Percentiles rank a stretch among this genome's conserved stretches.
phyloP scores from a whole-genome alignment of 2,888 invertebrate species.

The Pachliopta kotzebuea region DNA sequence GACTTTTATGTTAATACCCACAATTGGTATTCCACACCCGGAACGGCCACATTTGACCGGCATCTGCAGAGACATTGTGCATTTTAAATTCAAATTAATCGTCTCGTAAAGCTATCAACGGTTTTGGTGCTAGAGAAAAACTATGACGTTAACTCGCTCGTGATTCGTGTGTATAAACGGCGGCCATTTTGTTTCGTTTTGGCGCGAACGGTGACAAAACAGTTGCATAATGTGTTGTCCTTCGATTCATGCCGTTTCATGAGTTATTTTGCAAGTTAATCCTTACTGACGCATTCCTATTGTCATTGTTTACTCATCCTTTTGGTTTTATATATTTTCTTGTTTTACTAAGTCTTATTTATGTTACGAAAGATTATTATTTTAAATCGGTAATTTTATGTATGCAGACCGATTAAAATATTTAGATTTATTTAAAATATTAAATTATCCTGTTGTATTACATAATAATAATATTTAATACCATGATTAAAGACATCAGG shows the following conservation, averaged over 20 bases:
- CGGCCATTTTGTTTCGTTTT: constrained; percentile 65
- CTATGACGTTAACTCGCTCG: constrained; percentile 63
- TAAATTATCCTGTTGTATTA: background rate
- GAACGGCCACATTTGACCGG: constrained; percentile 77
- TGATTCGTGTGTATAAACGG: constrained; percentile 67
- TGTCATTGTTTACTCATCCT: constrained; percentile 2
- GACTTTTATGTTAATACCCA: constrained; percentile 75
- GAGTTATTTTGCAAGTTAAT: constrained; percentile 25
- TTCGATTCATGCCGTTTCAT: constrained; percentile 25
- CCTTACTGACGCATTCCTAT: constrained; percentile 22
- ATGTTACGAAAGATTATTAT: background rate
- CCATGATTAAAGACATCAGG: too few relatives aligned
- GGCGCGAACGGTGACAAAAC: constrained; percentile 49
- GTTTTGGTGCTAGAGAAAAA: constrained; percentile 67
- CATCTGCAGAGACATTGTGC: constrained; percentile 69
- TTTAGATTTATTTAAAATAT: too few relatives aligned
- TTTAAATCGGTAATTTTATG: too few relatives aligned
- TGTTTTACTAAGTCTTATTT: background rate
- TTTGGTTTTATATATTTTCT: constrained; percentile 3
- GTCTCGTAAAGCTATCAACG: constrained; percentile 78
- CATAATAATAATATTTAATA: too few relatives aligned
- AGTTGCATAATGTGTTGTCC: constrained; percentile 29
- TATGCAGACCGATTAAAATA: too few relatives aligned
- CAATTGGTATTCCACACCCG: constrained; percentile 73
- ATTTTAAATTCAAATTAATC: constrained; percentile 78